These are phyloP conservation scores for Castor canadensis DNA, from an alignment of 2,113 vertebrate genomes.

Conservation along the genomic window DNA sequence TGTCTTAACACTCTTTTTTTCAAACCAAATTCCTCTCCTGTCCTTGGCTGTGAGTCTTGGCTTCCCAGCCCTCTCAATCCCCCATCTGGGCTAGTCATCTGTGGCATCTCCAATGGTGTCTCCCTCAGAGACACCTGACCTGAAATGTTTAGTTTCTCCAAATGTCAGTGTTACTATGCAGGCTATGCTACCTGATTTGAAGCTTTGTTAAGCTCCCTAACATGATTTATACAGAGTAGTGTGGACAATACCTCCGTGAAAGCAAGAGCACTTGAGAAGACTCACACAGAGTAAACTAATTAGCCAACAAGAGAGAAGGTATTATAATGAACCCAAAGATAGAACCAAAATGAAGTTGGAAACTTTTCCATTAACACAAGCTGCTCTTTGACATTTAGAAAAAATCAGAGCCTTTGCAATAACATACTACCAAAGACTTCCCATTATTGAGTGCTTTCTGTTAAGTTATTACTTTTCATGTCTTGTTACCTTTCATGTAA, in stretches of 20 bases:
- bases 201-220: neutral
- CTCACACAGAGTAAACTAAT: neutral
- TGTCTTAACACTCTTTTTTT: conserved; percentile 61
- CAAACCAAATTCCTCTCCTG: conserved; percentile 47
- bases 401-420: neutral
- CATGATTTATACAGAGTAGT: neutral
- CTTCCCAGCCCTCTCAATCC: neutral
- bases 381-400: conserved; percentile 31
- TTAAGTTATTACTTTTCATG: neutral
- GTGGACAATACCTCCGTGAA: neutral
- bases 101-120: neutral
- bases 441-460: neutral
- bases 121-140: neutral
- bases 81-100: conserved; percentile 38
- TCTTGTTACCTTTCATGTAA: neutral
- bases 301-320: conserved; percentile 9
- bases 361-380: neutral
- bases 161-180: neutral
- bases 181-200: neutral
- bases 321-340: neutral
- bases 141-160: neutral
- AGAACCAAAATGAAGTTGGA: neutral
- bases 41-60: conserved; percentile 34
- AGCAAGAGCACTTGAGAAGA: neutral
- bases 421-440: neutral